Base-by-base conservation (phyloP, 2,888 invertebrate species). In the Pandemis corylana region DNA sequence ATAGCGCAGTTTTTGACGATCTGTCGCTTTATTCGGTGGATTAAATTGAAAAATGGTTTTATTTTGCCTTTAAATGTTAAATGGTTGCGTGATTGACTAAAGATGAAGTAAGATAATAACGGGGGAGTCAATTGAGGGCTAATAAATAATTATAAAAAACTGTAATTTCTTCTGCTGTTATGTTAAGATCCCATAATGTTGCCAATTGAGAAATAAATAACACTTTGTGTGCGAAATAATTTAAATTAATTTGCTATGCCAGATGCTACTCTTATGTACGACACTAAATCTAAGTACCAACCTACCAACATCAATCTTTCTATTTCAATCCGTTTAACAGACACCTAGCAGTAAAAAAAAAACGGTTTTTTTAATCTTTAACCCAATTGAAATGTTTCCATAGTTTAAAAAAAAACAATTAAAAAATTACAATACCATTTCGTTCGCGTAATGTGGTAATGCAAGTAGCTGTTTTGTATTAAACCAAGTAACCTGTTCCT, bases 1-100 rank as follows among this genome's bases (percentile, higher is more conserved):
- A 76, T 78, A 73, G 84, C 81, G 83, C 89, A 84, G 87, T 84
- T 87, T 85, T 76, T 71, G 85, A 74, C 74, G 74, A 82, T 82
- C 83, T 85, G 86, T 85, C 88, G 87, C 82, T 83, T 79, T 81
- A 80, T 79, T 80, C 79, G 79, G 78, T 36, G 28, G 61, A 63
- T 59, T 59, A 59, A 20, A 44, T 42, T 53, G 65, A 65, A 10
- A 41, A 10, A 41, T 36, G 13, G 49, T 44, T 59, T 69, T 61
- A 69, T 62, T 63, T 63, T 53, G 12, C 1, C 49, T 12, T 59
- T 64, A 20, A 20, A 44, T 64, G 15, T 28, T 15, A 44, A 44
- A 64, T 46, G 44, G 42, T 64, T 4, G n/a, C 2, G 44, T 15
- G 2, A 44, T 41, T 64, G 64, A 64, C 10, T 64, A 64, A 44